A percentile compares a stretch with the other conserved stretches of the same genome.
Conservation (phyloP, 2,888 invertebrate genomes). For the Eilema sororculum region DNA sequence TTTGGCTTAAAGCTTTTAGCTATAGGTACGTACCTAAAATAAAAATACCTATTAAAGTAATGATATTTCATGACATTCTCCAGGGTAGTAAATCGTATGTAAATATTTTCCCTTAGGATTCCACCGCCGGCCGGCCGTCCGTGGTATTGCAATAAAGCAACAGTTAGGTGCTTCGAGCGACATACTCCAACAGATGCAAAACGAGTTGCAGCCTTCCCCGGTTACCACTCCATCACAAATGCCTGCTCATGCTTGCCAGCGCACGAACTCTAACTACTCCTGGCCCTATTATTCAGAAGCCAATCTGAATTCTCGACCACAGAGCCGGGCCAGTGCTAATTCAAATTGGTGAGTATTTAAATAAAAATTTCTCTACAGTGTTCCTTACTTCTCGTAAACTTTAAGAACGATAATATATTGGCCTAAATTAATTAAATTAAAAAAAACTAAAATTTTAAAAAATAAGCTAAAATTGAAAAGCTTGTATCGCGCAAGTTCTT, state of each 20-base stretch:
- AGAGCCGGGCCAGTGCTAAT: slow-evolving; percentile 74
- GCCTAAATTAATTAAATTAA: too few species aligned
- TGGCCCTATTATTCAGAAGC: slow-evolving; percentile 90
- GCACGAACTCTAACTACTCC: slow-evolving; percentile 80
- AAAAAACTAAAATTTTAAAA: too few species aligned
- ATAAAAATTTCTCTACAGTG: not conserved
- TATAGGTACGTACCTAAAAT: too few species aligned
- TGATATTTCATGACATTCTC: not conserved
- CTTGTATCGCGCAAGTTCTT: too few species aligned
- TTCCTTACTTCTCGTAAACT: not conserved
- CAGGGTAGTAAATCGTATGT: not conserved
- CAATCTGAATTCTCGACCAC: slow-evolving; percentile 80
- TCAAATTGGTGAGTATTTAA: slow-evolving; percentile 73
- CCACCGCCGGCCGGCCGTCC: slow-evolving; percentile 94
- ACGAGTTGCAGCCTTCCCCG: slow-evolving; percentile 85
- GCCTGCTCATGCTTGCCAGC: slow-evolving; percentile 74
- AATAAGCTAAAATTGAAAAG: too few species aligned
- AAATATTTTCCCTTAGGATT: slow-evolving; percentile 80
- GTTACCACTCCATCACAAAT: slow-evolving; percentile 61
- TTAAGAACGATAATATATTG: too few species aligned
- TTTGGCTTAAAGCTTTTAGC: too few species aligned
- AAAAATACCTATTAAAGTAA: too few species aligned
- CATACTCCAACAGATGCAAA: slow-evolving; percentile 93
- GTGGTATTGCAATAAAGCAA: slow-evolving; percentile 93
- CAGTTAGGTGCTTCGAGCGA: slow-evolving; percentile 93